Conservation (phyloP, 2,888 invertebrate species). For the Agrotis ipsilon region DNA sequence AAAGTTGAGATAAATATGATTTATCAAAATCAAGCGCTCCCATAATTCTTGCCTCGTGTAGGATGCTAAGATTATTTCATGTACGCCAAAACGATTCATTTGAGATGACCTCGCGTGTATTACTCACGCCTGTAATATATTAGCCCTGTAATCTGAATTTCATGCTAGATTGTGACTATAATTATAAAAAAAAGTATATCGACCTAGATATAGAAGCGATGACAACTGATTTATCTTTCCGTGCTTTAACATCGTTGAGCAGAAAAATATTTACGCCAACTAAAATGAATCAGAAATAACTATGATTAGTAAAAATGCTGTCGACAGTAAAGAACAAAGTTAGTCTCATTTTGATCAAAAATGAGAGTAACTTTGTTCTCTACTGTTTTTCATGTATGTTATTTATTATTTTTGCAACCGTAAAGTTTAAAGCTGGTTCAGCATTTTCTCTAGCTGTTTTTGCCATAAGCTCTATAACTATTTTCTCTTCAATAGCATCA, state of each 20-base stretch:
- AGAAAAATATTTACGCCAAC: background rate
- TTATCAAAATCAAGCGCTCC: conserved; percentile 29
- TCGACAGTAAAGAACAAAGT: too few relatives aligned
- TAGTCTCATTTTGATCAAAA: too few relatives aligned
- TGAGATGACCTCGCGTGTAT: conserved; percentile 28
- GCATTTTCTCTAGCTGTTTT: background rate
- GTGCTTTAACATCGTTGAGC: background rate
- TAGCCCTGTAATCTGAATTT: conserved; percentile 32
- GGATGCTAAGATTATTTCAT: conserved; percentile 48
- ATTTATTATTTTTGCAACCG: background rate
- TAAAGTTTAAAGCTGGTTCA: background rate
- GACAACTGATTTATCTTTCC: conserved; percentile 24
- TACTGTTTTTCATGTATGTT: background rate
- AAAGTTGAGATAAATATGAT: conserved; percentile 51
- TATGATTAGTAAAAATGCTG: too few relatives aligned
- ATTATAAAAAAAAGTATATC: conserved; percentile 11
- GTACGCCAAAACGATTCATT: conserved; percentile 40
- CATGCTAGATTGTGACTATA: conserved; percentile 8
- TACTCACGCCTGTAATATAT: conserved; percentile 36
- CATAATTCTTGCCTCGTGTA: conserved; percentile 33
- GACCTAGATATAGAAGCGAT: conserved; percentile 14
- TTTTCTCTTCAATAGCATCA: background rate
- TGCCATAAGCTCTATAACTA: background rate
- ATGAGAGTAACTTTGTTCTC: too few relatives aligned
- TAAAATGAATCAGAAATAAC: background rate